Conservation (phyloP, 2,888 invertebrate species). For the Choreutis nemorana region DNA sequence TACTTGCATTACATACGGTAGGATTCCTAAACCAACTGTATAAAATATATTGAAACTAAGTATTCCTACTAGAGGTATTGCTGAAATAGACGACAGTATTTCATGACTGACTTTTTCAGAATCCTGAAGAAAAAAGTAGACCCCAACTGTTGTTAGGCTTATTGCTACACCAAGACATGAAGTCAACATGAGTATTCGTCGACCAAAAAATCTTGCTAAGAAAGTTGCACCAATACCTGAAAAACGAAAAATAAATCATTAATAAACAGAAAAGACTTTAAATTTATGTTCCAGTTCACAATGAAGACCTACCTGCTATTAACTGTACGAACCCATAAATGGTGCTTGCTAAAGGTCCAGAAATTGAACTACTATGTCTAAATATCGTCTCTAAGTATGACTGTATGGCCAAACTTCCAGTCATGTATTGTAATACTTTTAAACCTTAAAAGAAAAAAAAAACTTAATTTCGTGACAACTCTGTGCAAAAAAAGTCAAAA, state of each 20-base stretch:
- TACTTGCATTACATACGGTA: slow-evolving; percentile 70
- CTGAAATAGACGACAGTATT: slow-evolving; percentile 38
- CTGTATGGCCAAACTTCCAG: slow-evolving; percentile 67
- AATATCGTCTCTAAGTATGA: slow-evolving; percentile 70
- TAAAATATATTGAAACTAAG: slow-evolving; percentile 67
- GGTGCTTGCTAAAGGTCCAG: slow-evolving; percentile 64
- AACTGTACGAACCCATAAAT: slow-evolving; percentile 68
- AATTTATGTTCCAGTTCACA: background rate
- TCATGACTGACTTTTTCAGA: slow-evolving; percentile 30
- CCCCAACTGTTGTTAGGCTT: slow-evolving; percentile 52
- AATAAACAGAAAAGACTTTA: background rate
- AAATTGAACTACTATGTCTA: slow-evolving; percentile 55
- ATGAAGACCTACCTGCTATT: slow-evolving; percentile 42
- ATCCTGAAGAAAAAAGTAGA: slow-evolving; percentile 64
- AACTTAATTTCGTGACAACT: background rate
- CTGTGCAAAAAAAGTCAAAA: no score
- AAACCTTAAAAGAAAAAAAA: slow-evolving; percentile 41
- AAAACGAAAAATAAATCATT: slow-evolving; percentile 13
- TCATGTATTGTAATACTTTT: slow-evolving; percentile 67
- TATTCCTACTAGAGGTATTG: slow-evolving; percentile 63
- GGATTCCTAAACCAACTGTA: slow-evolving; percentile 66
- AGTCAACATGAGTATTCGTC: slow-evolving; percentile 57
- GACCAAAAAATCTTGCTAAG: slow-evolving; percentile 61
- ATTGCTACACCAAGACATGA: slow-evolving; percentile 64
- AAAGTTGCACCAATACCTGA: slow-evolving; percentile 54